phyloP scores from a whole-genome alignment of 2,113 vertebrate species.

The Oryzias curvinotus region DNA sequence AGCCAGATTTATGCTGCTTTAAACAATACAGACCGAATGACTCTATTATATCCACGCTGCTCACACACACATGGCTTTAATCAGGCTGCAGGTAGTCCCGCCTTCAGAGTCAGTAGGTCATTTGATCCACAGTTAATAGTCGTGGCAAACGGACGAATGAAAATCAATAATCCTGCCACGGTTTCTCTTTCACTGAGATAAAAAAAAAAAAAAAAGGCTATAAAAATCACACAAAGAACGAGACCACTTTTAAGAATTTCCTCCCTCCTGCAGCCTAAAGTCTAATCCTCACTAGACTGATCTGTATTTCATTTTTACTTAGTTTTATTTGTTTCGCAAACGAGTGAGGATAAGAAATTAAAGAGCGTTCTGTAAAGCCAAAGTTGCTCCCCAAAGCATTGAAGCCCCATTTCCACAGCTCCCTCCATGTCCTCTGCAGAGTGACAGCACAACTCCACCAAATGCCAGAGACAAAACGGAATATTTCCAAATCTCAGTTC shows the following conservation, averaged over 20 bases:
- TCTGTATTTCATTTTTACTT: not conserved
- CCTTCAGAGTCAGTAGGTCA: conserved; percentile 29
- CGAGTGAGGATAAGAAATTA: not conserved
- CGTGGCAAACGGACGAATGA: conserved; percentile 32
- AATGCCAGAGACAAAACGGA: not conserved
- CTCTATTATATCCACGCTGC: conserved; percentile 26
- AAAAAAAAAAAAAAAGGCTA: conserved; percentile 1
- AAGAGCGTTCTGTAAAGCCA: not conserved
- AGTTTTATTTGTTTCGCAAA: not conserved
- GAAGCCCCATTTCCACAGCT: not conserved
- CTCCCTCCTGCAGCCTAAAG: conserved; percentile 4
- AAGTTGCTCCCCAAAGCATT: not conserved
- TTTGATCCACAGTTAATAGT: conserved; percentile 50
- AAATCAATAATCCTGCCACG: conserved; percentile 57
- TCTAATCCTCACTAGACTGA: conserved; percentile 4
- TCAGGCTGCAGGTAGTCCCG: conserved; percentile 39
- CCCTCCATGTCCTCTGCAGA: not conserved
- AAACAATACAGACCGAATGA: conserved; percentile 32
- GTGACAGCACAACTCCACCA: not conserved
- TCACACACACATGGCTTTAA: conserved; percentile 50
- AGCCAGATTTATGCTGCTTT: conserved; percentile 13
- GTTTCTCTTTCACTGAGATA: conserved; percentile 15
- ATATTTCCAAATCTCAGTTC: too few species aligned
- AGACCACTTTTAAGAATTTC: conserved; percentile 16
- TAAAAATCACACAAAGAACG: not conserved